Evolutionary conservation across 2,113 vertebrate species (phyloP), one percentile per base, ranked within the genome.

Genomic region (Leuciscus idus): DNA sequence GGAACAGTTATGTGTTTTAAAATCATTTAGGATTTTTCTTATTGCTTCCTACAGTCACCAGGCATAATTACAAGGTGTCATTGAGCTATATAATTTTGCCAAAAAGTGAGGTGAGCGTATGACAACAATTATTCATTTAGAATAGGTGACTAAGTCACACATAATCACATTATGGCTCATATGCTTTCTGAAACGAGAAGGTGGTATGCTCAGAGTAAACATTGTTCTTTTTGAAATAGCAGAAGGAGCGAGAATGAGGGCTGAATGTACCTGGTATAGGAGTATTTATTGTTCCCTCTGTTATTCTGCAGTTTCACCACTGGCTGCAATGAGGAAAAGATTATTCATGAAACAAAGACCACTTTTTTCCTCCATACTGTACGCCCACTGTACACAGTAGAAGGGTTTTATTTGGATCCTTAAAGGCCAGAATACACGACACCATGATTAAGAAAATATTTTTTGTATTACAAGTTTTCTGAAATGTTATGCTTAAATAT

Each of bases 211-310:
- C 4, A 23, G 28, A 39, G 50, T 19, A 57, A 23, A 30, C 55
- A 57, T 3, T 57, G n/a, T 28, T 28, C 6, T 70, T 70, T 68
- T 8, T 61, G 13, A n/a, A 33, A n/a, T 19, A 4, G 68, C 33
- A 77, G 17, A 48, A 61, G 13, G 12, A 23, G n/a, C 8, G 23
- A 30, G 52, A 72, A 30, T 36, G 15, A 59, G 61, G 72, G 39
- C 33, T 43, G 33, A n/a, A 43, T 82, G 33, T 92, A 92, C 92
- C 92, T 92, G 81, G 92, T 92, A 85, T 92, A 92, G 5, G 92
- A 92, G 76, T 92, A 92, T 72, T 92, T 92, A 89, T 92, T 92
- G 92, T 92, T 92, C 62, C 90, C 91, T 83, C 92, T 85, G 86
- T 92, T 92, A 86, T 92, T 92, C 73, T 92, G 91, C 23, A 92